These are phyloP conservation scores for Polymixis lichenea DNA, from an alignment of 2,888 invertebrate genomes.

Conservation along the genomic window DNA sequence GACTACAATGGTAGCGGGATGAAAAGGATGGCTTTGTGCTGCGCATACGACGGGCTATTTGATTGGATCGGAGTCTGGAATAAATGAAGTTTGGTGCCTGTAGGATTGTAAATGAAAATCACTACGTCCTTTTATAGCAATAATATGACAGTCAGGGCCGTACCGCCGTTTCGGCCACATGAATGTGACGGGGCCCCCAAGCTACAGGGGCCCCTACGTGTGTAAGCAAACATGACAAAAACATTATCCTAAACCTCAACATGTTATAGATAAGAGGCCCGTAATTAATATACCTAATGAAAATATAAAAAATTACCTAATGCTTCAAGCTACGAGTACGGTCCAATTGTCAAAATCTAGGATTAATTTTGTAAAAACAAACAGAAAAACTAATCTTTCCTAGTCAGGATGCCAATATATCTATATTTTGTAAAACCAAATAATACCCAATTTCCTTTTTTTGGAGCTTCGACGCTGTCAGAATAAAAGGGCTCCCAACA, in stretches of 20 bases:
- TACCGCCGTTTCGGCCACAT: not conserved
- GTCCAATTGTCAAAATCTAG: not conserved
- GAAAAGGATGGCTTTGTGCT: slow-evolving; percentile 44
- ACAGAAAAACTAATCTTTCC: not conserved
- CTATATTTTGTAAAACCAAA: not conserved
- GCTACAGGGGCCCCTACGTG: not conserved
- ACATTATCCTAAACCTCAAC: not conserved
- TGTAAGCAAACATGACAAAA: too few species aligned
- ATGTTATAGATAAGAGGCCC: not conserved
- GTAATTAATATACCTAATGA: not conserved
- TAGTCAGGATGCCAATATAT: too few species aligned
- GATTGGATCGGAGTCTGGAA: slow-evolving; percentile 39
- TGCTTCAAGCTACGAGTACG: not conserved
- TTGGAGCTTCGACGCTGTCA: not conserved
- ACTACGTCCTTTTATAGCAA: not conserved
- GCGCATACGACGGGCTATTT: slow-evolving; percentile 11
- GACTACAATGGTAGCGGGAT: slow-evolving; percentile 31
- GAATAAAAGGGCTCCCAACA: not conserved
- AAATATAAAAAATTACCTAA: not conserved
- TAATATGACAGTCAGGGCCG: too few species aligned
- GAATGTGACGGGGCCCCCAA: not conserved
- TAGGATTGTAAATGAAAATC: slow-evolving; percentile 6
- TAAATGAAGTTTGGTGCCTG: slow-evolving; percentile 31
- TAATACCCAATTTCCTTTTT: not conserved
- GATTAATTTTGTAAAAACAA: not conserved